Conservation (phyloP, 1,140 invertebrate genomes). For the Parapsyche elsis region DNA sequence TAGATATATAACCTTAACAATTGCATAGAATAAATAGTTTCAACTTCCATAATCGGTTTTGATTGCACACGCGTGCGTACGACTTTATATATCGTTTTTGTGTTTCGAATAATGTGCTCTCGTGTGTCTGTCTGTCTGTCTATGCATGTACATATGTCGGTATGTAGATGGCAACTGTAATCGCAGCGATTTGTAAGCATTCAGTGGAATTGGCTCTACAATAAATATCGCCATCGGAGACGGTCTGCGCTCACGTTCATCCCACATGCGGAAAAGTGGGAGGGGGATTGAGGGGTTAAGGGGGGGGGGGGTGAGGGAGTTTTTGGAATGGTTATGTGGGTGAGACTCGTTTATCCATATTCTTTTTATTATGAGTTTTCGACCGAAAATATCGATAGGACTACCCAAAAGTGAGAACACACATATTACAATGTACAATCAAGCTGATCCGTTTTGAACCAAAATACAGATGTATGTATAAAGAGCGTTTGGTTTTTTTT, state of each 20-base stretch:
- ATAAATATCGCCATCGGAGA: constrained; percentile 47
- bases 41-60: too few relatives aligned
- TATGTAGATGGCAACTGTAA: constrained; percentile 42
- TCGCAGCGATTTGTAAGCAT: constrained; percentile 54
- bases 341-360: constrained; percentile 17
- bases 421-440: not conserved
- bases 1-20: too few relatives aligned
- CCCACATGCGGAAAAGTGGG: constrained; percentile 8
- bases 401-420: not conserved
- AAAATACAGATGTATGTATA: too few relatives aligned
- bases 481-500: too few relatives aligned
- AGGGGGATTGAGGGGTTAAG: not conserved
- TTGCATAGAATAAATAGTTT: too few relatives aligned
- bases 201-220: constrained; percentile 50
- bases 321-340: not conserved
- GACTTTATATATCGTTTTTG: too few relatives aligned
- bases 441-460: too few relatives aligned
- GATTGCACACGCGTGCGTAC: too few relatives aligned
- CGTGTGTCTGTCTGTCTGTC: not conserved
- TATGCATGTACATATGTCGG: not conserved
- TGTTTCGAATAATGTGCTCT: too few relatives aligned
- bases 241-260: constrained; percentile 23
- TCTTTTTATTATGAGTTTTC: constrained; percentile 1
- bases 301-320: not conserved
- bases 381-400: constrained; percentile 6